Conservation (phyloP, 2,888 invertebrate genomes). For the Meandrusa payeni region DNA sequence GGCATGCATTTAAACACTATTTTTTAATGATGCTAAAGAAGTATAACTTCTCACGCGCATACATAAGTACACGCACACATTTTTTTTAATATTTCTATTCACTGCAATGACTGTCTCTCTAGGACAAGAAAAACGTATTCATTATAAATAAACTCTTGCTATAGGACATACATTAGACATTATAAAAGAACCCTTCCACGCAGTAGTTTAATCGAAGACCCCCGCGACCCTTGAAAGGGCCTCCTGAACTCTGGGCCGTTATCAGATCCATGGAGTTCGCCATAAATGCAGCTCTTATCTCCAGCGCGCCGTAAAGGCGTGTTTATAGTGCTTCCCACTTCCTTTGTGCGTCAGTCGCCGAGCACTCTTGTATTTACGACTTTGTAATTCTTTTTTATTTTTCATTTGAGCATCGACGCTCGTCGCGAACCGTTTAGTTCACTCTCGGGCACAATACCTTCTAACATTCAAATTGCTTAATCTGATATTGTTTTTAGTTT, state of each 20-base stretch:
- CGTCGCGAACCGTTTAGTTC: slow-evolving; percentile 2
- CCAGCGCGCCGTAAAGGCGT: slow-evolving; percentile 26
- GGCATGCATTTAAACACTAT: too few relatives aligned
- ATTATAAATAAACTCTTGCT: too few relatives aligned
- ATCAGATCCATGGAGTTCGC: slow-evolving; percentile 21
- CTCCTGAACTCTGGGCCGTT: slow-evolving; percentile 16
- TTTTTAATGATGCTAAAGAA: too few relatives aligned
- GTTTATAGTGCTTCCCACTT: slow-evolving; percentile 48
- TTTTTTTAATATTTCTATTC: too few relatives aligned
- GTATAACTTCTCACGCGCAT: too few relatives aligned
- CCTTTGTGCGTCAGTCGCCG: slow-evolving; percentile 36
- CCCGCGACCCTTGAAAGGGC: slow-evolving; percentile 14
- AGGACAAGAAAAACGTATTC: too few relatives aligned
- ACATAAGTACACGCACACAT: too few relatives aligned
- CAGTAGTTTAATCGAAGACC: slow-evolving; percentile 8
- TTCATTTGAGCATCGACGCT: slow-evolving; percentile 17
- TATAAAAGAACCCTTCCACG: slow-evolving; percentile 11
- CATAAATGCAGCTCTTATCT: slow-evolving; percentile 21
- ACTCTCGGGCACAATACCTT: slow-evolving; percentile 4
- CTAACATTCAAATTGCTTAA: neutral
- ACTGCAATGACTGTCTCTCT: too few relatives aligned
- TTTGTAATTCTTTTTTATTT: slow-evolving; percentile 34
- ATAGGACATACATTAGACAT: too few relatives aligned
- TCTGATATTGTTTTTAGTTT: neutral
- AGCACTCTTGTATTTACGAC: slow-evolving; percentile 30